A percentile compares a stretch with the other conserved stretches of the same genome.
Conservation (phyloP, 2,797 vertebrate species). For the Ceyx erithaca region DNA sequence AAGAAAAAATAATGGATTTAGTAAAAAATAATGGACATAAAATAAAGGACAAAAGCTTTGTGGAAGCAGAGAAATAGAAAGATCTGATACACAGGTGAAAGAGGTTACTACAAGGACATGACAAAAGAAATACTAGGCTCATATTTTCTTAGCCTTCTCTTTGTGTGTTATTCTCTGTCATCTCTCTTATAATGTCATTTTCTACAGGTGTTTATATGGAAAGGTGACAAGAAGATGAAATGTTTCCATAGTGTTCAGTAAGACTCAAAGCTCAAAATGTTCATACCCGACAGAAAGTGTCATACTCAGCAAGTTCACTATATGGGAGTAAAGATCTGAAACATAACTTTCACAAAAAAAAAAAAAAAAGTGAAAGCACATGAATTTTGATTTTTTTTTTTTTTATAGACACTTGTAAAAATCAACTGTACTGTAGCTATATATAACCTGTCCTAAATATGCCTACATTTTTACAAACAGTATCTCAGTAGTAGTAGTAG, state of each 20-base stretch:
- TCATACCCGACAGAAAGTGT: neutral
- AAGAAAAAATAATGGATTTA: neutral
- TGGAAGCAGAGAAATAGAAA: neutral
- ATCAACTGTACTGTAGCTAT: neutral
- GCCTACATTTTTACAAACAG: neutral
- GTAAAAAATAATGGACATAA: neutral
- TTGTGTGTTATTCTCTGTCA: neutral
- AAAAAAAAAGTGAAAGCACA: too few species aligned
- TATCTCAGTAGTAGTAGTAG: neutral
- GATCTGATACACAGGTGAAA: neutral
- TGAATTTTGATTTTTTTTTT: neutral
- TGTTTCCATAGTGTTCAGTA: neutral
- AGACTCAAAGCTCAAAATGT: neutral
- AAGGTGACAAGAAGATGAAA: constrained; percentile 29
- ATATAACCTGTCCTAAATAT: neutral
- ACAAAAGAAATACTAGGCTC: neutral
- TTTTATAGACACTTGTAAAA: neutral
- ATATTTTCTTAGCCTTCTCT: neutral
- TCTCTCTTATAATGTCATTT: neutral
- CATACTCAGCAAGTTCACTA: neutral
- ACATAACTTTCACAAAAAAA: neutral
- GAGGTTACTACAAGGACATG: neutral
- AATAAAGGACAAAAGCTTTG: neutral
- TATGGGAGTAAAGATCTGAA: neutral
- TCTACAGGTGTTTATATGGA: neutral